Percentiles rank a stretch among this genome's conserved stretches.
Conservation (phyloP, 1,140 invertebrate genomes). For the Drosophila sproati region DNA sequence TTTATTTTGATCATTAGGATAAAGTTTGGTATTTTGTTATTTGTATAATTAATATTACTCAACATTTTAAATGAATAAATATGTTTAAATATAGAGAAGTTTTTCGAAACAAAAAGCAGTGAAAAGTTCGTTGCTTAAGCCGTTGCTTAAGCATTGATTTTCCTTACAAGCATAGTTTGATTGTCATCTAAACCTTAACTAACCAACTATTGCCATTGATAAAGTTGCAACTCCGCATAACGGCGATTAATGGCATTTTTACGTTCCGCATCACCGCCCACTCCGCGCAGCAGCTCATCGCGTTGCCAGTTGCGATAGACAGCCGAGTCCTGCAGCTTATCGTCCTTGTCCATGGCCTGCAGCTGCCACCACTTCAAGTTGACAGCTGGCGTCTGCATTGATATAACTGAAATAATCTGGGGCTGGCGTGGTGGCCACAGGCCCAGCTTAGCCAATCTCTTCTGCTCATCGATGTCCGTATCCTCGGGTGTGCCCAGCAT, state of each 20-base stretch:
- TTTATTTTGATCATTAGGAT: too few species aligned
- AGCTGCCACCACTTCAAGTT: conserved; percentile 71
- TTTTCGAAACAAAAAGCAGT: too few species aligned
- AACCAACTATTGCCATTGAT: conserved; percentile 39
- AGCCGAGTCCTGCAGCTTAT: conserved; percentile 49
- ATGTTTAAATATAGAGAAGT: too few species aligned
- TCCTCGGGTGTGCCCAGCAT: conserved; percentile 54
- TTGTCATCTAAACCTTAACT: too few species aligned
- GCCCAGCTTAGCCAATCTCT: conserved; percentile 62
- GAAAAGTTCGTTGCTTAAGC: too few species aligned
- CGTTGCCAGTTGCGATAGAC: conserved; percentile 67
- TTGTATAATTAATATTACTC: too few species aligned
- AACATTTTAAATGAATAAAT: too few species aligned
- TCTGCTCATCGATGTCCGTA: conserved; percentile 68
- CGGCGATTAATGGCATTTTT: conserved; percentile 65
- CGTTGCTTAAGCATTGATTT: too few species aligned
- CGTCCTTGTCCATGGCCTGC: conserved; percentile 51
- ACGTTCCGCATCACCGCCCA: conserved; percentile 57
- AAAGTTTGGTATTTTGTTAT: too few species aligned
- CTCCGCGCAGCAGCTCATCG: conserved; percentile 49
- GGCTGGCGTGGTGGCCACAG: conserved; percentile 55
- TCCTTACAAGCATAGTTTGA: too few species aligned
- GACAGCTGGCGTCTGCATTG: conserved; percentile 43
- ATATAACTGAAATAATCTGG: conserved; percentile 67
- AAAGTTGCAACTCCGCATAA: conserved; percentile 54